These are phyloP conservation scores for Sympetrum striolatum DNA, from an alignment of 2,888 invertebrate species.

Conservation along the genomic window DNA sequence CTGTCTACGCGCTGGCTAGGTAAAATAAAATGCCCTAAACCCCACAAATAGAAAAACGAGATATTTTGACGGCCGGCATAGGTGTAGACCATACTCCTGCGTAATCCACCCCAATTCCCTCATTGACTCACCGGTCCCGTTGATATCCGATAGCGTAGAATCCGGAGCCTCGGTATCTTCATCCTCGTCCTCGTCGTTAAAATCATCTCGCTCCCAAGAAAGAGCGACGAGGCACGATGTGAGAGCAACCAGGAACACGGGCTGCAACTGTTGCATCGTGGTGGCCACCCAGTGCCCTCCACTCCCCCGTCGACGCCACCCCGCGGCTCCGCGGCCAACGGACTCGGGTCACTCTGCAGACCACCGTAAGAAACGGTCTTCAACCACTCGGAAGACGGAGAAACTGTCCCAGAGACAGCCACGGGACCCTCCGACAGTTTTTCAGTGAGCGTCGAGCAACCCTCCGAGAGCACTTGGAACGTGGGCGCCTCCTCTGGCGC, in stretches of 20 bases:
- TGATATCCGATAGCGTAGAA: conserved; percentile 24
- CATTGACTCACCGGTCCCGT: conserved; percentile 20
- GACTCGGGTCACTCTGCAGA: background rate
- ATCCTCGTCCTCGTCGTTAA: conserved; percentile 22
- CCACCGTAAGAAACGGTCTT: background rate
- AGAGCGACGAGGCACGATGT: conserved; percentile 39
- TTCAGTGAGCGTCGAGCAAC: background rate
- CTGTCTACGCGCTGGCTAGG: too few species aligned
- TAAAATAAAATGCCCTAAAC: background rate
- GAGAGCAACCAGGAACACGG: conserved; percentile 38
- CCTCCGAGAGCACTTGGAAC: background rate
- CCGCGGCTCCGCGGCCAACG: background rate
- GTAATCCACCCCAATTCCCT: background rate
- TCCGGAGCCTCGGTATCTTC: conserved; percentile 1
- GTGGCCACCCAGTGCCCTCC: conserved; percentile 1
- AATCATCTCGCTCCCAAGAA: conserved; percentile 30
- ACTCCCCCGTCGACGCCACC: background rate
- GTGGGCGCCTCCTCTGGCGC: conserved; percentile 10
- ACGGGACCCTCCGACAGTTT: background rate
- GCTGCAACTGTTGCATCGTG: conserved; percentile 44
- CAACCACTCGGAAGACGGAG: background rate
- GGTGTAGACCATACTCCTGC: background rate
- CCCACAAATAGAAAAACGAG: background rate
- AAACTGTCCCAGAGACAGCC: background rate
- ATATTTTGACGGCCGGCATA: background rate